Base-by-base conservation (phyloP, 2,888 invertebrate species). In the Parapristionchus giblindavisi region DNA sequence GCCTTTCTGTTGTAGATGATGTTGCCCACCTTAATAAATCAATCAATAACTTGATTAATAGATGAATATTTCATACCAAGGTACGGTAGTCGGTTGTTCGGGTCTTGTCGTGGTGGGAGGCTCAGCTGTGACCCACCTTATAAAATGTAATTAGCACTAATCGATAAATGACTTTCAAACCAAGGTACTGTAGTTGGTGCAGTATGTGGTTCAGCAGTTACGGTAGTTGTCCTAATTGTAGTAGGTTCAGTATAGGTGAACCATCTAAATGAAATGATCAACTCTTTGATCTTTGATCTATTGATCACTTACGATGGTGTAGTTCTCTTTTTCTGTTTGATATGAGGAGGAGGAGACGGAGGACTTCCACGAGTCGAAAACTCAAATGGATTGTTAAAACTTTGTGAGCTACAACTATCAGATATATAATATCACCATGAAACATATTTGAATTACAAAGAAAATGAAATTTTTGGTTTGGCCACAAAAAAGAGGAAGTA, bases 311-410 rank as follows among this genome's bases (percentile, higher is more conserved):
- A 61, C 61, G 24, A n/a, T 17, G 65, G 43, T 36, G 65, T 65
- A 1, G 48, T 24, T 36, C 51, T 51, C 24, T 52, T 68, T n/a
- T n/a, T n/a, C 21, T 34, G 27, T 4, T 32, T 36, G 34, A 68
- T 21, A 17, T 68, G 68, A 4, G 68, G 68, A 36, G 68, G 68
- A 52, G 68, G 68, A 24, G 68, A 40, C n/a, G 68, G 68, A 29
- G 68, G 68, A 52, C 51, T 51, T 1, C 68, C 68, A 36, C 68
- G 68, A 52, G 68, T 52, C 3, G 52, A 48, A 34, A 68, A 68
- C 68, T 68, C 51, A 52, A 8, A 36, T 11, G 36, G 38, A 63
- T 5, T 2, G 8, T n/a, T n/a, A n/a, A 56, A 11, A 29, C 24
- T 36, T 32, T 11, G 6, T 6, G 27, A 8, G 1, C 32, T 17